Conservation (phyloP, 2,797 vertebrate species). For the Bucorvus abyssinicus region DNA sequence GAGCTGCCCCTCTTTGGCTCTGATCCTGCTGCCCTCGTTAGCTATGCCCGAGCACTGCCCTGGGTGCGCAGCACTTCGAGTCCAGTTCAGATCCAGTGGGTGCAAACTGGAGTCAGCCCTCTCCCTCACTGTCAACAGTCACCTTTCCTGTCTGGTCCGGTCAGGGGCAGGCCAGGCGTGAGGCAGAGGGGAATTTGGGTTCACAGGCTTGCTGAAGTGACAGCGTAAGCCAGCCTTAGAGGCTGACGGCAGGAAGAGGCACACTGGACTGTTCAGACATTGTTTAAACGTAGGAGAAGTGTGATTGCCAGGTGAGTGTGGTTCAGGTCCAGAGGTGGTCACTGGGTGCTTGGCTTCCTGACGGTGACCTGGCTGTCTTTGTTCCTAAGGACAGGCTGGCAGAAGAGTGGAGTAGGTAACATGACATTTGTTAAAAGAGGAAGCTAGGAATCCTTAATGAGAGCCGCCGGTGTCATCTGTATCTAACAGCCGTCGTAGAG, state of each 20-base stretch:
- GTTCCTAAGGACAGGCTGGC: background rate
- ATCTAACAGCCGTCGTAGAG: background rate
- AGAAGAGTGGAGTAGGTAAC: background rate
- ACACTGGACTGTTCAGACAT: background rate
- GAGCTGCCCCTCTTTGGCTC: background rate
- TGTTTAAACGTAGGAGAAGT: background rate
- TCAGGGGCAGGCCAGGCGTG: background rate
- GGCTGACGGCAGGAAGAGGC: background rate
- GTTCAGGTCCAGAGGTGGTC: background rate
- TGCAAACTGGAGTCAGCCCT: background rate
- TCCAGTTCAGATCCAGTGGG: background rate
- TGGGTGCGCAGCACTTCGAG: background rate
- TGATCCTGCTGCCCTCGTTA: background rate
- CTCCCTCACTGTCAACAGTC: background rate
- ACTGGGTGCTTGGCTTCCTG: background rate
- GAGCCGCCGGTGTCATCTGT: background rate
- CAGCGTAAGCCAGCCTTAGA: background rate
- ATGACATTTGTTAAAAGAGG: background rate
- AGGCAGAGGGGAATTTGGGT: background rate
- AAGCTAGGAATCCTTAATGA: background rate
- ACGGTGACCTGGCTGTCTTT: background rate
- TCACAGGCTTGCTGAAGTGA: background rate
- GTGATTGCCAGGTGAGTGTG: background rate
- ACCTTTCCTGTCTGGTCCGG: background rate
- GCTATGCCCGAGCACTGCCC: background rate